Conservation (phyloP, 2,888 invertebrate genomes). For the Apodemia duryi region DNA sequence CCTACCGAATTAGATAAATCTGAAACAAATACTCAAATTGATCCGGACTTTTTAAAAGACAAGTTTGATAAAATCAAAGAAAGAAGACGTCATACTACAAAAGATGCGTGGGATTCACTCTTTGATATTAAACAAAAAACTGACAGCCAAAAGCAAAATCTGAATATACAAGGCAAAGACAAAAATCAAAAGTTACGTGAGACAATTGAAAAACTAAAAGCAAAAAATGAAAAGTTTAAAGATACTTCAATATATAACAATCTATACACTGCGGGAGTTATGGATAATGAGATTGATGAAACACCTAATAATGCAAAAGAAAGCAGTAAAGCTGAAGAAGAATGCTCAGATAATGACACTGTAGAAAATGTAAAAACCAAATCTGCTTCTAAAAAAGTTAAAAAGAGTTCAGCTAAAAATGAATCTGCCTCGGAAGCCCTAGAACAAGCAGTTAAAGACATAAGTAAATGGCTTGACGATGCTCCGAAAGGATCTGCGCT, state of each 20-base stretch:
- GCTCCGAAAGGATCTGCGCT: slow-evolving; percentile 87
- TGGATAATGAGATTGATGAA: slow-evolving; percentile 27
- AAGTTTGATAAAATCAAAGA: slow-evolving; percentile 82
- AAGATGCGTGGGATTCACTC: slow-evolving; percentile 69
- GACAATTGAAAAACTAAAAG: slow-evolving; percentile 82
- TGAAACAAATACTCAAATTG: slow-evolving; percentile 42
- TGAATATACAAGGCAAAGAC: slow-evolving; percentile 61
- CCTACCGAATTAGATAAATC: slow-evolving; percentile 38
- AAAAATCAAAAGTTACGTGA: slow-evolving; percentile 74
- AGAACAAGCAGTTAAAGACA: slow-evolving; percentile 88
- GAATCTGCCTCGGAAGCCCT: slow-evolving; percentile 77
- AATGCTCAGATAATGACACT: slow-evolving; percentile 32
- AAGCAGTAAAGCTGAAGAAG: slow-evolving; percentile 35
- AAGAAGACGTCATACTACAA: slow-evolving; percentile 74
- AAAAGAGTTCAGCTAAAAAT: slow-evolving; percentile 71
- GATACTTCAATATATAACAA: slow-evolving; percentile 54
- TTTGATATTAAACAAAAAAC: slow-evolving; percentile 64
- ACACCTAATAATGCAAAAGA: slow-evolving; percentile 28
- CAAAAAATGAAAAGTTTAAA: slow-evolving; percentile 79
- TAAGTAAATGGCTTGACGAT: slow-evolving; percentile 93
- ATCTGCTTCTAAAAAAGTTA: slow-evolving; percentile 53
- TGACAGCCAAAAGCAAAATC: slow-evolving; percentile 59
- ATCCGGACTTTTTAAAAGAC: slow-evolving; percentile 72
- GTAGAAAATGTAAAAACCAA: slow-evolving; percentile 41
- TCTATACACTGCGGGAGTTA: slow-evolving; percentile 44